Percentiles rank a stretch among this genome's conserved stretches.
These are phyloP conservation scores for Natrix natrix DNA, from an alignment of 2,797 vertebrate species.

Conservation along the genomic window DNA sequence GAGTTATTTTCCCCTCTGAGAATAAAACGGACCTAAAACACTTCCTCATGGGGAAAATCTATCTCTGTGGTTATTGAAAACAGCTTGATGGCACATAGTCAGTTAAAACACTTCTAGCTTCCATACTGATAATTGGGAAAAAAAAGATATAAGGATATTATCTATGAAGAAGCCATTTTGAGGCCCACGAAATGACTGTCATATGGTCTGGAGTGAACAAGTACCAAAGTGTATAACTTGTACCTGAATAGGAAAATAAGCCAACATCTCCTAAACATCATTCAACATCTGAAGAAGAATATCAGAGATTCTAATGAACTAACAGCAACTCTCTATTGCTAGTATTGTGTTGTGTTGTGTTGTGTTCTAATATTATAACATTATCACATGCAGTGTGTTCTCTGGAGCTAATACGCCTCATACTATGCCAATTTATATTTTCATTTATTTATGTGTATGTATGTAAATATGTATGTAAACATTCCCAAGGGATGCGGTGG, in stretches of 20 bases:
- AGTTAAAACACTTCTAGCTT: background rate
- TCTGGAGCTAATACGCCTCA: background rate
- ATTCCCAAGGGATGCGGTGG: too few relatives aligned
- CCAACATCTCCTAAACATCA: background rate
- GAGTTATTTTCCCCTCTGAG: background rate
- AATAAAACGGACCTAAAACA: background rate
- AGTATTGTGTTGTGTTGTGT: background rate
- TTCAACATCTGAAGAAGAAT: background rate
- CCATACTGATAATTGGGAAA: background rate
- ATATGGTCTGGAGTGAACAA: background rate
- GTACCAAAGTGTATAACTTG: background rate
- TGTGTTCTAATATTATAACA: background rate
- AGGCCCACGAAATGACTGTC: background rate
- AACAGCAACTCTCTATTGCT: background rate
- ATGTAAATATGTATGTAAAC: background rate
- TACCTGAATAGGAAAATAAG: background rate
- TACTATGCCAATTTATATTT: background rate
- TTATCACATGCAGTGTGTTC: background rate
- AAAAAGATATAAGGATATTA: background rate
- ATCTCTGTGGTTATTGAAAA: background rate
- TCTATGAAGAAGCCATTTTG: background rate
- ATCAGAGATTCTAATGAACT: background rate
- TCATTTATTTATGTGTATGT: background rate
- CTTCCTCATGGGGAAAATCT: background rate
- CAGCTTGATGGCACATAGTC: background rate